Percentiles rank a stretch among this genome's conserved stretches.
phyloP scores from a whole-genome alignment of 2,797 vertebrate species.

The Ceyx erithaca region DNA sequence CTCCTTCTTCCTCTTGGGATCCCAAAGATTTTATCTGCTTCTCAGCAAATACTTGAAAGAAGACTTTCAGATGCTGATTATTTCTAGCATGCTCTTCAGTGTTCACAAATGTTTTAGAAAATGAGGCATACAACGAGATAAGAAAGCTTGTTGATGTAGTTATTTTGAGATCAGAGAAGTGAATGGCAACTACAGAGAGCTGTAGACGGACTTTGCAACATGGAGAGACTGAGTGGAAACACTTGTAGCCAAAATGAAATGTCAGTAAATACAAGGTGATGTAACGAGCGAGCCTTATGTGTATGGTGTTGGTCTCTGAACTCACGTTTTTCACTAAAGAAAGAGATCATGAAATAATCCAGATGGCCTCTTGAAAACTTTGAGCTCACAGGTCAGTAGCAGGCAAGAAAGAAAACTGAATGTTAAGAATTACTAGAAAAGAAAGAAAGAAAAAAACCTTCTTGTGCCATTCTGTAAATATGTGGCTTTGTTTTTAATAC shows the following conservation, averaged over 20 bases:
- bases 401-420: not conserved
- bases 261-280: not conserved
- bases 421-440: not conserved
- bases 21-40: not conserved
- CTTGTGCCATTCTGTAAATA: not conserved
- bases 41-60: not conserved
- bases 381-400: not conserved
- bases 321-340: not conserved
- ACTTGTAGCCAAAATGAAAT: not conserved
- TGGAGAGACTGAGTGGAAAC: not conserved
- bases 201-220: not conserved
- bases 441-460: not conserved
- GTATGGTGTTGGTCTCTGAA: not conserved
- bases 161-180: not conserved
- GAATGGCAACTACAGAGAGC: not conserved
- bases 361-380: not conserved
- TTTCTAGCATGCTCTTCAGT: not conserved
- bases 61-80: not conserved
- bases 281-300: accelerated
- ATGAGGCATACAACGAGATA: not conserved
- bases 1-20: not conserved
- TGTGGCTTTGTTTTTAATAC: not conserved
- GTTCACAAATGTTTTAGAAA: not conserved
- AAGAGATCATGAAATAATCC: not conserved
- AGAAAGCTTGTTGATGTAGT: not conserved